Conservation (phyloP, 2,797 vertebrate species). For the Kryptolebias ocellatus region DNA sequence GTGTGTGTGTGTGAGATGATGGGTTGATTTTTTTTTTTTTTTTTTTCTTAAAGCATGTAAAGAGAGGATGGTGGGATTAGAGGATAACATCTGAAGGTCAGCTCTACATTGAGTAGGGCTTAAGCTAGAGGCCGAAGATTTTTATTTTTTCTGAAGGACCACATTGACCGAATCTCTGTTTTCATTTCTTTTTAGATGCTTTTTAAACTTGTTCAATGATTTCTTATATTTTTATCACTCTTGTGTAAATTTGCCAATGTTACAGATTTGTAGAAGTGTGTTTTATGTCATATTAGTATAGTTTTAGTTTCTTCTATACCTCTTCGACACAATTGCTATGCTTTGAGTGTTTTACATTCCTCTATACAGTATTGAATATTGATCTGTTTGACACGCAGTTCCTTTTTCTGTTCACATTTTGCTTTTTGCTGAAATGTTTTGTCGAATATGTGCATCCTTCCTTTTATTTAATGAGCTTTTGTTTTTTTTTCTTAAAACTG, state of each 20-base stretch:
- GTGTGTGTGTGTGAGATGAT: neutral
- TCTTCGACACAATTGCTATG: conserved; percentile 19
- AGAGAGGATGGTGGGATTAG: conserved; percentile 37
- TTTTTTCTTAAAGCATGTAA: conserved; percentile 5
- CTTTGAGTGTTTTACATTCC: conserved; percentile 26
- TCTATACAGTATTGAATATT: conserved; percentile 17
- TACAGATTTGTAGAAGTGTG: conserved; percentile 43
- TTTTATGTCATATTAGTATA: conserved; percentile 33
- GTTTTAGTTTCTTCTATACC: conserved; percentile 31
- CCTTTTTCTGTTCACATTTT: conserved; percentile 7
- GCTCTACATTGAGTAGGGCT: conserved; percentile 26
- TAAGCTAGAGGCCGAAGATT: conserved; percentile 61
- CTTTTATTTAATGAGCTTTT: conserved; percentile 42
- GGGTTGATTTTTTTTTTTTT: neutral
- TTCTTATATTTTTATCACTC: conserved; percentile 11
- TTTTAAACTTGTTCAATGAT: conserved; percentile 43
- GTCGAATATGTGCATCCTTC: conserved; percentile 31
- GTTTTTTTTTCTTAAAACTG: conserved; percentile 40
- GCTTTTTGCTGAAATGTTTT: conserved; percentile 41
- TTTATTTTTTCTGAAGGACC: conserved; percentile 69
- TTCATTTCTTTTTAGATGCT: conserved; percentile 42
- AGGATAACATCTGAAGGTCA: conserved; percentile 67
- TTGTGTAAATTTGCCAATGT: conserved; percentile 35
- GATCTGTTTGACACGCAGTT: conserved; percentile 8
- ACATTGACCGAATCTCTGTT: conserved; percentile 63